Conservation (phyloP, 2,888 invertebrate genomes). For the Panzeria rudis region DNA sequence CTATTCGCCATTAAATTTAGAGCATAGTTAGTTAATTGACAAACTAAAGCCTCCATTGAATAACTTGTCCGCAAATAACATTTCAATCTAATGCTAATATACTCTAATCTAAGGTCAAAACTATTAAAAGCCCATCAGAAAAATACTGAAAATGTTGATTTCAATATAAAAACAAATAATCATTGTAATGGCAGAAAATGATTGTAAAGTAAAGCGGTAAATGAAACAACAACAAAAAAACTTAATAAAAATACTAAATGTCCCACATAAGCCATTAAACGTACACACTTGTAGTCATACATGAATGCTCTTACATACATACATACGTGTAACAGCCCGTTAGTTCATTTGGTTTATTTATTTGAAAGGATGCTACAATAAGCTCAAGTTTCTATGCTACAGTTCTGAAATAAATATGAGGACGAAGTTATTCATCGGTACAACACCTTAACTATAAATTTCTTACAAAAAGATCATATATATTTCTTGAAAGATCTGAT, state of each 20-base stretch:
- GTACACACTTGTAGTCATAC: not conserved
- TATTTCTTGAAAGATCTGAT: no score
- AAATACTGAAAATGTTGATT: conserved; percentile 50
- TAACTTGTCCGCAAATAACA: conserved; percentile 51
- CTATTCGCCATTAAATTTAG: conserved; percentile 21
- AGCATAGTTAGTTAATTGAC: conserved; percentile 19
- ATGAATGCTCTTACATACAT: not conserved
- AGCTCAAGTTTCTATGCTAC: no score
- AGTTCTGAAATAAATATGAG: no score
- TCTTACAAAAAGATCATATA: no score
- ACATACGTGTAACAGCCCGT: not conserved
- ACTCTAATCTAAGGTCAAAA: conserved; percentile 65
- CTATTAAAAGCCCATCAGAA: conserved; percentile 67
- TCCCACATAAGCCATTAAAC: conserved; percentile 18
- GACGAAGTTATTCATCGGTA: no score
- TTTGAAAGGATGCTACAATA: not conserved
- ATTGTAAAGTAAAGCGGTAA: conserved; percentile 16
- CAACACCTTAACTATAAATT: no score
- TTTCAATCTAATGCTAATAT: conserved; percentile 66
- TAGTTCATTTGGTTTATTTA: not conserved
- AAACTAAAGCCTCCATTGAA: not conserved
- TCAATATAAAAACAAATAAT: conserved; percentile 60
- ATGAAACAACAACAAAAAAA: conserved; percentile 16
- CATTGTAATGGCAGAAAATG: conserved; percentile 47
- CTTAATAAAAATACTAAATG: conserved; percentile 15